These are phyloP conservation scores for Chymomyza fuscimana DNA, from an alignment of 2,888 invertebrate genomes.

Conservation along the genomic window DNA sequence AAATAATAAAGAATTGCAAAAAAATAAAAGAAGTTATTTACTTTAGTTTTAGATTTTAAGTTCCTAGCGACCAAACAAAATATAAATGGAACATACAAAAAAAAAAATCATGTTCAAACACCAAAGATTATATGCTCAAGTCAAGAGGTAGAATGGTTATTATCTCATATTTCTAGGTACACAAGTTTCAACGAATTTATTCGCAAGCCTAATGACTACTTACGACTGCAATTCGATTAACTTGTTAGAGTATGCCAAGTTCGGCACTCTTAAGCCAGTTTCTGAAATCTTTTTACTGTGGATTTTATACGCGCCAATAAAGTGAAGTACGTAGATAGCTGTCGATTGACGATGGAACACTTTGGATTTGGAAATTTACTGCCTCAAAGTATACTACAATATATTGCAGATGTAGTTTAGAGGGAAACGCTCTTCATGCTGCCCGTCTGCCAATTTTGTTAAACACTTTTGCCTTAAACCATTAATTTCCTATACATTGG, in stretches of 20 bases:
- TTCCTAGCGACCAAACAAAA: too few species aligned
- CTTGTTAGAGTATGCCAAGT: constrained; percentile 8
- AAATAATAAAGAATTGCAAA: too few species aligned
- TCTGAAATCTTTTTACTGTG: not conserved
- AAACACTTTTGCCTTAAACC: constrained; percentile 78
- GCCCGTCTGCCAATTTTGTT: constrained; percentile 60
- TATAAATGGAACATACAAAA: too few species aligned
- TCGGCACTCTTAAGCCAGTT: constrained; percentile 21
- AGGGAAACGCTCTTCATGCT: constrained; percentile 52
- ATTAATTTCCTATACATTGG: constrained; percentile 75
- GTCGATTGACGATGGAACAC: not conserved
- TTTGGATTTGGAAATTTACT: constrained; percentile 54
- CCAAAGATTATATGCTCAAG: too few species aligned
- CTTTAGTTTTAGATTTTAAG: too few species aligned
- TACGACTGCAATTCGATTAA: too few species aligned
- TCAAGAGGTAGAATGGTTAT: too few species aligned
- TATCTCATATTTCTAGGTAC: too few species aligned
- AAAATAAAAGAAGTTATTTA: too few species aligned
- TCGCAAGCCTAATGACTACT: too few species aligned
- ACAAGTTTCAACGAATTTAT: too few species aligned
- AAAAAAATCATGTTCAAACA: too few species aligned
- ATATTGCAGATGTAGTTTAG: constrained; percentile 29
- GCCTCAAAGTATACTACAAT: constrained; percentile 41
- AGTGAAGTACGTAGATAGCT: constrained; percentile 58
- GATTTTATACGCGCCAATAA: constrained; percentile 68